phyloP scores from a whole-genome alignment of 1,140 invertebrate genomes.

The Tetraneura akinire region DNA sequence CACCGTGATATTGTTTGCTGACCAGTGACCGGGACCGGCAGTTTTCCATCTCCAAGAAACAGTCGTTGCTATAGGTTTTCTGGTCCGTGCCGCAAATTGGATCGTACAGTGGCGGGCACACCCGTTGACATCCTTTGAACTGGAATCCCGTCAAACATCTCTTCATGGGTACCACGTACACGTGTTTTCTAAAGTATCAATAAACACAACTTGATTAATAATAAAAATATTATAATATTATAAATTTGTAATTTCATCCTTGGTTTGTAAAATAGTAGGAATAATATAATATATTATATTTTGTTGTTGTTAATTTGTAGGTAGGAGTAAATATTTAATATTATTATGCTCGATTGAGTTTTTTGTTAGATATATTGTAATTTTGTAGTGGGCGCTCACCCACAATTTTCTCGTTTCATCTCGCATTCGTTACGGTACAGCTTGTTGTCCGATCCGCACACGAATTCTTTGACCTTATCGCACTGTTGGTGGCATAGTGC shows the following conservation, averaged over 20 bases:
- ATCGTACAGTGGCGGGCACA: slow-evolving; percentile 82
- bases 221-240: too few relatives aligned
- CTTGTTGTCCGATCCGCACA: slow-evolving; percentile 89
- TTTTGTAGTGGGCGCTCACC: too few relatives aligned
- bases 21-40: slow-evolving; percentile 76
- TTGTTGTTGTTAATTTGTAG: too few relatives aligned
- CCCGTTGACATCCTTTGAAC: slow-evolving; percentile 80
- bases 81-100: slow-evolving; percentile 87
- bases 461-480: slow-evolving; percentile 73
- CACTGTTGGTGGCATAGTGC: slow-evolving; percentile 78
- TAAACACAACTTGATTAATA: too few relatives aligned
- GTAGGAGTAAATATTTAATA: too few relatives aligned
- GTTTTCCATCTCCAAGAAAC: slow-evolving; percentile 87
- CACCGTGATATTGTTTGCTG: slow-evolving; percentile 67
- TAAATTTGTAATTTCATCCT: too few relatives aligned
- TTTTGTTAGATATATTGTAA: too few relatives aligned
- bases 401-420: slow-evolving; percentile 89
- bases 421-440: slow-evolving; percentile 91
- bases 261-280: too few relatives aligned
- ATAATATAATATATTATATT: too few relatives aligned
- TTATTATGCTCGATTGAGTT: too few relatives aligned
- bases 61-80: slow-evolving; percentile 88
- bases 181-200: slow-evolving; percentile 69
- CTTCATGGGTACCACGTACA: slow-evolving; percentile 83
- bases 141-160: slow-evolving; percentile 79